Base-by-base conservation (phyloP, 92 coral and sea anemone genomes). In the Epizoanthus rinbou region DNA sequence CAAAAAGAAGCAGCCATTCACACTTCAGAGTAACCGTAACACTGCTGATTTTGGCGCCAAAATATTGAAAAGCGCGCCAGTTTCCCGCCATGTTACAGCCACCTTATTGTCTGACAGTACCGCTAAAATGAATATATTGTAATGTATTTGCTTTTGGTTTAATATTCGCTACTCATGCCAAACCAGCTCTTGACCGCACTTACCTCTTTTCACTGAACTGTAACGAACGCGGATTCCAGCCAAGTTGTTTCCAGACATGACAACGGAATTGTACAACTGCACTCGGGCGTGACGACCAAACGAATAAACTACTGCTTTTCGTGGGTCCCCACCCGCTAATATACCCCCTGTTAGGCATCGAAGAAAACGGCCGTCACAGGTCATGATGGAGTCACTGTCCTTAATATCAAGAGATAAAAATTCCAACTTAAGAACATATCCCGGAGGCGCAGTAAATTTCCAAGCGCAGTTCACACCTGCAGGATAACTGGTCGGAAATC, bases 211-310 rank as follows among this genome's bases (percentile, higher is more conserved):
- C 22, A 71, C 18, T 71, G 76, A 41, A 28, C 76, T 71, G 3
- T 71, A 71, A 22, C 76, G 76, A 18, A 71, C 57, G 58, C 58
- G 76, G 31, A 71, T 41, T 47, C 76, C 76, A 41, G 35, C 31
- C 58, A 19, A 19, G 9, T 3, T 8, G 8, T 39, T 45, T 19
- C 57, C 57, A 71, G 18, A 18, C 3, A 1, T n/a, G 21, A 0
- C 58, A 39, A 8, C 4, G 50, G 35, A 24, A 66, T 53, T 19
- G 23, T 0, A 3, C 18, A 71, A 71, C 23, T 71, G 57, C n/a
- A 71, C 58, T 71, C 76, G 21, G n/a, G 33, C 76, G 11, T 28
- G 58, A 37, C 76, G 76, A 3, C 76, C 76, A 45, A 71, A 17
- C 28, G 76, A 71, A 19, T 21, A 71, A 1, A 45, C 76, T 1